Evolutionary conservation across 1,140 invertebrate genomes (phyloP).

Genomic region (Solenopsis fugax): DNA sequence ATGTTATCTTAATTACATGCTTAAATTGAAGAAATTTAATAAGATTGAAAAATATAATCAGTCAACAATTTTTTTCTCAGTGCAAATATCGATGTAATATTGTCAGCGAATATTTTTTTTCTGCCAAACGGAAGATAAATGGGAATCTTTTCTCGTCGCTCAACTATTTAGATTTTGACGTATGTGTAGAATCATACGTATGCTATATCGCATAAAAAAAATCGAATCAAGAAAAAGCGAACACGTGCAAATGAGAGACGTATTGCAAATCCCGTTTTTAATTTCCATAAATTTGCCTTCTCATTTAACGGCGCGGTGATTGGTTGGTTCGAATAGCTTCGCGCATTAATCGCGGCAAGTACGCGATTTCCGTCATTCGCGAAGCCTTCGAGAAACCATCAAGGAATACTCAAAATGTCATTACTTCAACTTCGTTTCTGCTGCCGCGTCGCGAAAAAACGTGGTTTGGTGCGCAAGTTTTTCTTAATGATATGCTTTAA

Average conservation of each 20-base stretch:
- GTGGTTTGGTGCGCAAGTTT: background rate
- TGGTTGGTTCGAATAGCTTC: background rate
- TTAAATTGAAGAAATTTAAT: too few relatives aligned
- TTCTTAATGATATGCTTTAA: background rate
- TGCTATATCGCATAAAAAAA: background rate
- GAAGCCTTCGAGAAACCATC: background rate
- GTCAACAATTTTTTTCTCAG: too few relatives aligned
- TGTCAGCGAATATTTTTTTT: background rate
- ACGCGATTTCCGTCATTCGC: background rate
- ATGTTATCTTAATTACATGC: too few relatives aligned
- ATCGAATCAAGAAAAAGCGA: background rate
- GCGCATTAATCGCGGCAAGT: background rate
- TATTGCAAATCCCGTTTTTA: background rate
- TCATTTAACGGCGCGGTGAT: slow-evolving; percentile 27
- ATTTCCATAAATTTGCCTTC: slow-evolving; percentile 38
- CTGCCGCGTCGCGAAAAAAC: background rate
- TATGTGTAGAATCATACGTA: too few relatives aligned
- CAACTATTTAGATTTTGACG: background rate
- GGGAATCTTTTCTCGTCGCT: background rate
- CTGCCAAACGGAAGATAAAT: background rate
- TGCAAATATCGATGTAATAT: background rate
- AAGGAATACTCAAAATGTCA: background rate
- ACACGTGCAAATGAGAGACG: background rate
- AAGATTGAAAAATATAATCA: too few relatives aligned
- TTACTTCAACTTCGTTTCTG: background rate